phyloP scores from a whole-genome alignment of 2,113 vertebrate genomes.

The Synchiropus splendidus region DNA sequence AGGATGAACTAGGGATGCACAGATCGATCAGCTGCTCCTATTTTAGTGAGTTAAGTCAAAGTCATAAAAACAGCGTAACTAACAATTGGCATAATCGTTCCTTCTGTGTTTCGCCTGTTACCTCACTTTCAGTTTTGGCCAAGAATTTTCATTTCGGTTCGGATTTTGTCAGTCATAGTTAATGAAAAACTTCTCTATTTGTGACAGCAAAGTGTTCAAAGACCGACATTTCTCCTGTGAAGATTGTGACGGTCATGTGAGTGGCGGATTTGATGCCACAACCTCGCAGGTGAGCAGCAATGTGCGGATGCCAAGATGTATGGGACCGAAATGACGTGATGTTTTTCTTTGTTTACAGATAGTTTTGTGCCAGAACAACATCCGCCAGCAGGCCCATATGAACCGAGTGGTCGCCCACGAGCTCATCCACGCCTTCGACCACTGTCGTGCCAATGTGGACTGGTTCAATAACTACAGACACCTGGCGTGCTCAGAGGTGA shows the following conservation, averaged over 20 bases:
- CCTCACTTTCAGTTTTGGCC: no score
- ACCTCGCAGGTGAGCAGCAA: slow-evolving; percentile 77
- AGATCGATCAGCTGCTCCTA: no score
- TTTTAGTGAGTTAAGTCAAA: no score
- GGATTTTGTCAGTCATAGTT: no score
- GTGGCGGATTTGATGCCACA: slow-evolving; percentile 86
- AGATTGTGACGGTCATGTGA: slow-evolving; percentile 84
- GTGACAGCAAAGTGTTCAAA: slow-evolving; percentile 73
- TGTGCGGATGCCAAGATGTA: background rate
- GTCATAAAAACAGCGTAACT: no score
- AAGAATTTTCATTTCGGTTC: no score
- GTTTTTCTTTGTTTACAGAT: slow-evolving; percentile 66
- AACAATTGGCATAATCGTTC: no score
- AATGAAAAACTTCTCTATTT: no score
- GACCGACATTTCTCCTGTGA: slow-evolving; percentile 93
- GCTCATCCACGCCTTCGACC: slow-evolving; percentile 92
- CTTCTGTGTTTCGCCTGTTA: no score
- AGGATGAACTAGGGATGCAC: no score
- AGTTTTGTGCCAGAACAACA: slow-evolving; percentile 96
- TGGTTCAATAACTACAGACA: slow-evolving; percentile 89
- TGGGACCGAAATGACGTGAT: background rate
- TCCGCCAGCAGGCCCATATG: slow-evolving; percentile 86
- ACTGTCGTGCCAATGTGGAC: slow-evolving; percentile 89
- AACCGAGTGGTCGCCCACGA: slow-evolving; percentile 89
- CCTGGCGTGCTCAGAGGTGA: slow-evolving; percentile 93